These are phyloP conservation scores for Solea senegalensis DNA, from an alignment of 2,113 vertebrate species.

Conservation along the genomic window DNA sequence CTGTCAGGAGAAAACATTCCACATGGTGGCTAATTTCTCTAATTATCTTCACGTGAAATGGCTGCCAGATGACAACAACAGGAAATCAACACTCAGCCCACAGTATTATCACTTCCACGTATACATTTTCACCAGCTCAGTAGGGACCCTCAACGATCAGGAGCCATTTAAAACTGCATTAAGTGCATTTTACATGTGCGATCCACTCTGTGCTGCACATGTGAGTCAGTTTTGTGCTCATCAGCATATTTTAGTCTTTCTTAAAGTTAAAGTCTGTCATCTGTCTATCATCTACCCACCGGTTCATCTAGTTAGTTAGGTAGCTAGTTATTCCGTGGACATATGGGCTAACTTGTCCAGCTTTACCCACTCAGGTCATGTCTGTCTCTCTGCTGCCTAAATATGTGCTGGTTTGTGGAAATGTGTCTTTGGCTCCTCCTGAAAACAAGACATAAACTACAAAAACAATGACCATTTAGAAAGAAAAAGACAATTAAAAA, in stretches of 20 bases:
- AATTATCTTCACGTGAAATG: constrained; percentile 84
- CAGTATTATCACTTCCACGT: constrained; percentile 39
- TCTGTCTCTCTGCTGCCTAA: no score
- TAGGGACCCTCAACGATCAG: neutral
- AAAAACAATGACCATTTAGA: neutral
- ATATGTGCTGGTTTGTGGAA: no score
- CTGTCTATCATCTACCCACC: no score
- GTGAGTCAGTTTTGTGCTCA: no score
- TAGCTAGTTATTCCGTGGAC: neutral
- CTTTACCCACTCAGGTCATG: neutral
- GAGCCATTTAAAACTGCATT: constrained; percentile 6
- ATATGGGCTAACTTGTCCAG: no score
- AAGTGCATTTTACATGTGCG: neutral
- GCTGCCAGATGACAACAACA: constrained; percentile 80
- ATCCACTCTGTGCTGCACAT: neutral
- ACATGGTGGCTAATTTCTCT: constrained; percentile 84
- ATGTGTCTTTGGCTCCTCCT: no score
- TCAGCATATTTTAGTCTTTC: no score
- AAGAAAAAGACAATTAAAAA: no score
- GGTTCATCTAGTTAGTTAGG: no score
- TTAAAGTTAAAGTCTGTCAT: no score
- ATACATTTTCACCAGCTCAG: constrained; percentile 34
- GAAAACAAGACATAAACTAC: neutral
- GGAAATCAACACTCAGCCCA: constrained; percentile 71
- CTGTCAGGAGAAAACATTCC: constrained; percentile 82